Evolutionary conservation across 2,888 invertebrate genomes (phyloP), one percentile per base, ranked within the genome.

Genomic region (Ichneumoninae sp.): DNA sequence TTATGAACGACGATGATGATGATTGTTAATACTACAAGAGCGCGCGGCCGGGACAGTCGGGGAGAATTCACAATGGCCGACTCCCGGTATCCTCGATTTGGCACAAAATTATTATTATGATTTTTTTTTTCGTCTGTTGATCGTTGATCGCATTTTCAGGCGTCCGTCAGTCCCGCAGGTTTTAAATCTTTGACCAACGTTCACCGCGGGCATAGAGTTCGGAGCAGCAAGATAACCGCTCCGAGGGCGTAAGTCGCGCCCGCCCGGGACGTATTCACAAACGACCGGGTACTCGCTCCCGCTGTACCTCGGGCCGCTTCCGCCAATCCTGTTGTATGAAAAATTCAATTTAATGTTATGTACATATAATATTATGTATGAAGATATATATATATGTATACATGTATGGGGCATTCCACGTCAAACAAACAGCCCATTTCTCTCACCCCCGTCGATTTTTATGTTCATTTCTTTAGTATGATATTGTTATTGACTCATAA

Each of bases 241-340:
- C 77, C 81, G 54, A 88, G 72, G 71, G 77, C 82, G 77, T 80
- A 82, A 71, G 81, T 71, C 54, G 83, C 60, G 13, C 75, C 47
- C 44, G 44, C 62, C 4, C 71, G 57, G 40, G 84, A 82, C 50
- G 75, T 79, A 52, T 71, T 82, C 81, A 83, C 81, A 70, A 83
- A 81, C 68, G 80, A 50, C 52, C 82, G 83, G 57, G 80, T 74
- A 75, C 85, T 85, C 79, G 87, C 82, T 70, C 83, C 83, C 72
- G 85, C 92, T 60, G 91, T 91, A 86, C 93, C 93, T 86, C 92
- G 91, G 47, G 93, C 93, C 57, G 93, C 93, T 80, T 93, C 92
- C 74, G 93, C 93, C 78, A 93, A 87, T 88, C 93, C 93, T 93
- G 86, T 82, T 33, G 10, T 16, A 60, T 60, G 36, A 79, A 70